phyloP scores from a whole-genome alignment of 1,140 invertebrate species.

The Euschistus heros region DNA sequence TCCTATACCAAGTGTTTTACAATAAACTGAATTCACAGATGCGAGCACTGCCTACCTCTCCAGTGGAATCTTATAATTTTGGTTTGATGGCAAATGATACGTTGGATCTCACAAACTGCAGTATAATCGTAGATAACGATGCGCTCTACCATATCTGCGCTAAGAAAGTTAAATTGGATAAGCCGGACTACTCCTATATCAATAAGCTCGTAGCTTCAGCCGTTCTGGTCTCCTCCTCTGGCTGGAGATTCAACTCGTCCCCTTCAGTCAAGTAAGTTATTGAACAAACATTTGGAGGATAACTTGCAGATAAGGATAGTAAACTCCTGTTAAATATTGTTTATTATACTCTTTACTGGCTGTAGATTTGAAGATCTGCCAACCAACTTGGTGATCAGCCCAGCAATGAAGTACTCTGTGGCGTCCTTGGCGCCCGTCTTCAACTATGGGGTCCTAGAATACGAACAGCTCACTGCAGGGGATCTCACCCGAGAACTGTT shows the following conservation, averaged over 20 bases:
- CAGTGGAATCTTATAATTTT: neutral
- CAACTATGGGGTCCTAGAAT: too few relatives aligned
- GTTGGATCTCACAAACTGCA: neutral
- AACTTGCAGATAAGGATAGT: too few relatives aligned
- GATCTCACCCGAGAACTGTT: too few relatives aligned
- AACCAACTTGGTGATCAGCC: too few relatives aligned
- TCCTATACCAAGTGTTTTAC: too few relatives aligned
- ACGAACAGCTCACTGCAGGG: too few relatives aligned
- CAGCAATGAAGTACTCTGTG: too few relatives aligned
- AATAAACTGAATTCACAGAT: neutral
- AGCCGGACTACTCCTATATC: neutral
- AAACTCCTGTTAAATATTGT: too few relatives aligned
- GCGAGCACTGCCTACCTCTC: neutral
- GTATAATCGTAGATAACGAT: neutral
- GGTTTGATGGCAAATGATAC: neutral
- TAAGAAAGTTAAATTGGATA: neutral
- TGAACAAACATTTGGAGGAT: too few relatives aligned
- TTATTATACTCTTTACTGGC: too few relatives aligned
- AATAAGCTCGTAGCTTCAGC: neutral
- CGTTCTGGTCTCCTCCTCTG: neutral
- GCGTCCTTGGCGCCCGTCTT: too few relatives aligned
- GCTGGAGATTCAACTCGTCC: neutral
- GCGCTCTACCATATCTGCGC: neutral
- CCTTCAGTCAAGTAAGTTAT: neutral
- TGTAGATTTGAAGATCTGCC: too few relatives aligned